These are phyloP conservation scores for Saguinus midas DNA, from an alignment of 2,113 vertebrate genomes.

Conservation along the genomic window DNA sequence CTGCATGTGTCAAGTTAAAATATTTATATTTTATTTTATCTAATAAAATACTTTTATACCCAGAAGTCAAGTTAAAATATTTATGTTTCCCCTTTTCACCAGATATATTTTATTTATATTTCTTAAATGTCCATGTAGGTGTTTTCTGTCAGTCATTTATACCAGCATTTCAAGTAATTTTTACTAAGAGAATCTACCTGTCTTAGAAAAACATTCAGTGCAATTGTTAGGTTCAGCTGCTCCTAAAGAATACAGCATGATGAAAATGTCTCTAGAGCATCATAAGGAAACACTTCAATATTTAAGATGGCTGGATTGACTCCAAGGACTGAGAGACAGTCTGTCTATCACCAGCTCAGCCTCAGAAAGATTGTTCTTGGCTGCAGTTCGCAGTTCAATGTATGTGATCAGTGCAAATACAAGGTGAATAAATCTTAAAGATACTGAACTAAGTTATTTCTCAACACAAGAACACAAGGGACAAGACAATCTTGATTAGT, in stretches of 20 bases:
- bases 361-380: constrained; percentile 72
- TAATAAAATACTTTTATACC: not conserved
- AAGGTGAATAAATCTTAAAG: constrained; percentile 75
- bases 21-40: too few species aligned
- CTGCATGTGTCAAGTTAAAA: too few species aligned
- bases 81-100: constrained; percentile 37
- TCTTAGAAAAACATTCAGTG: constrained; percentile 29
- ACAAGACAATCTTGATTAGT: constrained; percentile 58
- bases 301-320: constrained; percentile 72
- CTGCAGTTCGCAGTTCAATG: constrained; percentile 62
- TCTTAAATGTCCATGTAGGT: not conserved
- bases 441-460: constrained; percentile 69
- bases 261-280: constrained; percentile 68
- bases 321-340: constrained; percentile 73
- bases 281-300: constrained; percentile 69
- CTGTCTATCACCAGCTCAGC: constrained; percentile 65
- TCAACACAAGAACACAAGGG: constrained; percentile 53
- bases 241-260: constrained; percentile 64
- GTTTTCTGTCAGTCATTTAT: constrained; percentile 4
- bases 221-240: not conserved
- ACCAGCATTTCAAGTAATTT: constrained; percentile 35
- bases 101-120: constrained; percentile 36
- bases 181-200: constrained; percentile 6
- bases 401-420: constrained; percentile 54
- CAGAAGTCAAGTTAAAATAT: constrained; percentile 15